Percentiles rank a stretch among this genome's conserved stretches.
Conservation (phyloP, 2,888 invertebrate species). For the Cryptocheilus praepositus region DNA sequence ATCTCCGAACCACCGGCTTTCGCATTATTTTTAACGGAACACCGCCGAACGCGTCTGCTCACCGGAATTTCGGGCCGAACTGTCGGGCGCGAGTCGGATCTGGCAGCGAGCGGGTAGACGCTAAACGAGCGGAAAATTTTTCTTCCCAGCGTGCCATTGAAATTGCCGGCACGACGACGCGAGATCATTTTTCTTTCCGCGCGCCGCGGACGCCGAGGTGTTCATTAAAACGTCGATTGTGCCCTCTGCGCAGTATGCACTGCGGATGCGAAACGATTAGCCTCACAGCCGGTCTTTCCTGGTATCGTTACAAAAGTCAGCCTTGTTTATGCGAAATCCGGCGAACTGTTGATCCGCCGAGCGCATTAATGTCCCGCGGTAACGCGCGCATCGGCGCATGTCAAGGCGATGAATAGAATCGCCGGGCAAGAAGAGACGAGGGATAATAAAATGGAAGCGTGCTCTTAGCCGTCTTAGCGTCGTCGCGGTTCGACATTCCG, state of each 20-base stretch:
- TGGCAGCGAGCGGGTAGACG: not conserved
- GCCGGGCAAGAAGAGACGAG: not conserved
- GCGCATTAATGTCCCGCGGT: not conserved
- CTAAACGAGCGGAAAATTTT: not conserved
- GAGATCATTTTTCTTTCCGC: too few relatives aligned
- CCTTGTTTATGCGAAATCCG: constrained; percentile 26
- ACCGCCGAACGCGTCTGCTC: constrained; percentile 1
- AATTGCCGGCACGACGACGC: not conserved
- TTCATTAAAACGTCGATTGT: too few relatives aligned
- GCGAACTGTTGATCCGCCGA: constrained; percentile 13
- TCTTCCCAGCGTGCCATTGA: not conserved
- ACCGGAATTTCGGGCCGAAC: not conserved
- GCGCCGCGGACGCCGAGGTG: too few relatives aligned
- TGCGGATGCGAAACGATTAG: not conserved
- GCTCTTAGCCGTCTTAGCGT: not conserved
- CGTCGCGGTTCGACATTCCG: constrained; percentile 4
- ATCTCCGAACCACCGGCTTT: constrained; percentile 31
- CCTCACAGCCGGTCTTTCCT: constrained; percentile 18
- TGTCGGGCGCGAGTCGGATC: constrained; percentile 3
- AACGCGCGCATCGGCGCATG: not conserved
- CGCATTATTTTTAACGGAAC: constrained; percentile 29
- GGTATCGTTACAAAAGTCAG: constrained; percentile 16
- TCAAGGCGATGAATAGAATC: not conserved
- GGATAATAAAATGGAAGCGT: not conserved
- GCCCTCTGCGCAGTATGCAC: too few relatives aligned